Evolutionary conservation across 2,113 vertebrate species (phyloP), one percentile per base, ranked within the genome.

Genomic region (Oceanodroma tethys): DNA sequence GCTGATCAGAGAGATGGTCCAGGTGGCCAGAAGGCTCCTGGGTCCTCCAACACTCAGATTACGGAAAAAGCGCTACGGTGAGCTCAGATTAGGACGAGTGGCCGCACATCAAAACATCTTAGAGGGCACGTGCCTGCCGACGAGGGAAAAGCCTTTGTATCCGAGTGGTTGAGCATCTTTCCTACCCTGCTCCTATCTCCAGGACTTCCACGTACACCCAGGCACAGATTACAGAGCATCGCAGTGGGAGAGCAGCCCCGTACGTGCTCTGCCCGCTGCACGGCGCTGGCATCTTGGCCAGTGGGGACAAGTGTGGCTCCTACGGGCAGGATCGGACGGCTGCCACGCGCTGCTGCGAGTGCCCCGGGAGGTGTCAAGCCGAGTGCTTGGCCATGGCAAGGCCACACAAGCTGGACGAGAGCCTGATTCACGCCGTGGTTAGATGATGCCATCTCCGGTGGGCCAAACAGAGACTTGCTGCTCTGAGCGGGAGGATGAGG

Each of bases 321-420:
- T 43, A 26, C 0, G 4, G 58, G 58, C 67, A 84, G 72, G 19
- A 71, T 12, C 0, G 0, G 30, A 60, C 0, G 1, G 40, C 66
- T 65, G 75, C 63, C 43, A 18, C 0, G 6, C 2, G 7, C 76
- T 86, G 94, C 66, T 1, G 0, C 0, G 2, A 74, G 67, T 29
- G 55, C 55, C 34, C 48, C 0, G 2, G 36, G 18, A 93, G 29
- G 15, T 7, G 34, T 70, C 56, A 42, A 25, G 23, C 62, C 0
- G 2, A 53, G 66, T 17, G 7, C 34, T 18, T n/a, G 76, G 47
- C 76, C 71, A 52, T 0, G 8, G 60, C 71, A 62, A 53, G 30
- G 91, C 52, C 75, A 72, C 52, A 36, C 9, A 9, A 74, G 45
- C 45, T 60, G 88, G 60, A 74, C 0, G 3, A 86, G 52, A 92